These are phyloP conservation scores for Percina caprodes DNA, from an alignment of 2,113 vertebrate species.

Conservation along the genomic window DNA sequence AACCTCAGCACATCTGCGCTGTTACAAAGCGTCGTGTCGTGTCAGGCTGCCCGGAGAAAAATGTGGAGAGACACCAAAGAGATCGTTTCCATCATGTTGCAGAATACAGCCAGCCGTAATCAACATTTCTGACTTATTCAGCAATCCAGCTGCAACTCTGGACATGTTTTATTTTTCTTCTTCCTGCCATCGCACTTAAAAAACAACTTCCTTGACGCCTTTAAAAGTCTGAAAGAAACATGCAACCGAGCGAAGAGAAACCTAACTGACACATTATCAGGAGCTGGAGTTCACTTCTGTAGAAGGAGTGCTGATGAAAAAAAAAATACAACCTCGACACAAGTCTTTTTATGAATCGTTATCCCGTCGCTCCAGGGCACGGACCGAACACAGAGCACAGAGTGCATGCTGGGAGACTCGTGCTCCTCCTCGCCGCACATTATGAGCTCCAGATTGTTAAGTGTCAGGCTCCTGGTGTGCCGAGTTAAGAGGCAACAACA, in stretches of 20 bases:
- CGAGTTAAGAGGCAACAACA: slow-evolving; percentile 72
- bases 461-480: slow-evolving; percentile 67
- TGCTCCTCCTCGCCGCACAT: slow-evolving; percentile 45
- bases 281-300: slow-evolving; percentile 18
- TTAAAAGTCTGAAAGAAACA: slow-evolving; percentile 35
- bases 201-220: slow-evolving; percentile 20
- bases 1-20: slow-evolving; percentile 55
- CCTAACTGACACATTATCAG: slow-evolving; percentile 20
- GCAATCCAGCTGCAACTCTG: slow-evolving; percentile 52
- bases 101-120: slow-evolving; percentile 28
- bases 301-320: neutral
- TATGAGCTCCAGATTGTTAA: slow-evolving; percentile 74
- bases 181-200: slow-evolving; percentile 28
- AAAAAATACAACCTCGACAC: slow-evolving; percentile 17
- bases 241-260: slow-evolving; percentile 23
- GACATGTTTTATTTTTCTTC: slow-evolving; percentile 28
- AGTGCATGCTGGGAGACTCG: slow-evolving; percentile 65
- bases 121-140: slow-evolving; percentile 61
- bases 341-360: slow-evolving; percentile 59
- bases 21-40: slow-evolving; percentile 49
- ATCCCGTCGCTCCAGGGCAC: slow-evolving; percentile 63
- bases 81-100: slow-evolving; percentile 18
- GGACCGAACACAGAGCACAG: slow-evolving; percentile 50
- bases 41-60: slow-evolving; percentile 37
- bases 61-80: slow-evolving; percentile 38